Conservation (phyloP, 2,888 invertebrate species). For the Platycnemis pennipes region DNA sequence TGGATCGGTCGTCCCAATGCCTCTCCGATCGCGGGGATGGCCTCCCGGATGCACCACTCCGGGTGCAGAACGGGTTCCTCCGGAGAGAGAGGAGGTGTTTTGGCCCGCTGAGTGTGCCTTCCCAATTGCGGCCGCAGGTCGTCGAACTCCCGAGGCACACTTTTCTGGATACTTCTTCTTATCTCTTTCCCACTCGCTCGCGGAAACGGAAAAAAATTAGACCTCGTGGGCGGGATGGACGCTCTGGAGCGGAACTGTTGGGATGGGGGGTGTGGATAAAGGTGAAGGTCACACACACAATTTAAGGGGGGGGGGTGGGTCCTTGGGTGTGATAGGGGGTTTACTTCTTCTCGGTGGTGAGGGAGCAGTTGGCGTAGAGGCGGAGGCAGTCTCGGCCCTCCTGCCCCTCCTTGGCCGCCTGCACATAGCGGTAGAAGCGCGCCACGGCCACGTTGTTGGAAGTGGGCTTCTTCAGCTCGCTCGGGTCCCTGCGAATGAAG, state of each 20-base stretch:
- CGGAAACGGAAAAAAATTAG: background rate
- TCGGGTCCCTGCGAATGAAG: constrained; percentile 84
- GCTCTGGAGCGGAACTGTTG: background rate
- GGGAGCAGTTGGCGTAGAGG: constrained; percentile 85
- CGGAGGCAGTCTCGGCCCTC: constrained; percentile 88
- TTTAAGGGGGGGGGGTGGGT: background rate
- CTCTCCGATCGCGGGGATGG: too few relatives aligned
- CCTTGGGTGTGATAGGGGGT: background rate
- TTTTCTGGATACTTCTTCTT: constrained; percentile 29
- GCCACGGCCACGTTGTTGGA: constrained; percentile 86
- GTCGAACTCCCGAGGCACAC: constrained; percentile 14
- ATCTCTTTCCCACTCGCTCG: background rate
- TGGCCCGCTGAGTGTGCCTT: background rate
- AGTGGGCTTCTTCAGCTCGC: constrained; percentile 86
- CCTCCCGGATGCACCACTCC: too few relatives aligned
- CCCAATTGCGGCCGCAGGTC: constrained; percentile 6
- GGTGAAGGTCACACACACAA: too few relatives aligned
- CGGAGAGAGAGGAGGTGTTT: too few relatives aligned
- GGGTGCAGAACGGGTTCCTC: too few relatives aligned
- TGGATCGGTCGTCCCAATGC: too few relatives aligned
- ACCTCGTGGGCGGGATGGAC: background rate
- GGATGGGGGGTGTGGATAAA: background rate
- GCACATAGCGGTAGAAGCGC: constrained; percentile 89
- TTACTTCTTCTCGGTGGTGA: constrained; percentile 84
- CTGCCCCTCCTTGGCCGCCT: constrained; percentile 91